phyloP scores from a whole-genome alignment of 2,888 invertebrate species.

The Ormyrus rosae region DNA sequence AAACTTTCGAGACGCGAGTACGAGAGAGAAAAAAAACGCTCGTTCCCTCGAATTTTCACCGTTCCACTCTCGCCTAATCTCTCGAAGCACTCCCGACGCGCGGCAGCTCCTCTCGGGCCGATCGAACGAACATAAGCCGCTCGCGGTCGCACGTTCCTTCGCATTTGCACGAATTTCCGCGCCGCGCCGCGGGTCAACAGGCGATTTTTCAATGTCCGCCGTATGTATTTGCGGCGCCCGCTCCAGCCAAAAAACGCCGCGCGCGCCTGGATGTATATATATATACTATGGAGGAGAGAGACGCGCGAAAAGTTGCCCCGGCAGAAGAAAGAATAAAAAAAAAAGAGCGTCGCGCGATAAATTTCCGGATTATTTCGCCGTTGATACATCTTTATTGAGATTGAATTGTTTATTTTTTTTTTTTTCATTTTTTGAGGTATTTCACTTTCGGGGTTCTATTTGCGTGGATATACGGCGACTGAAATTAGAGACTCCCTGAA shows the following conservation, averaged over 20 bases:
- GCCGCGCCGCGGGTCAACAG: conserved; percentile 9
- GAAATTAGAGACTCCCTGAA: no score
- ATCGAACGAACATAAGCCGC: not conserved
- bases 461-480: no score
- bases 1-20: no score
- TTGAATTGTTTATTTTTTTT: conserved; percentile 16
- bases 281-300: not conserved
- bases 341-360: not conserved
- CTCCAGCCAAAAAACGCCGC: conserved; percentile 11
- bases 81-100: no score
- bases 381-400: conserved; percentile 12
- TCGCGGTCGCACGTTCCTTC: not conserved
- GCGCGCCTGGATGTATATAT: conserved; percentile 16
- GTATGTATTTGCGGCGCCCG: conserved; percentile 1
- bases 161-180: not conserved
- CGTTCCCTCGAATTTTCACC: no score
- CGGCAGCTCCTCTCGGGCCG: no score
- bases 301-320: not conserved
- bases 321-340: not conserved
- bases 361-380: conserved; percentile 18
- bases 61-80: no score
- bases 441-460: no score
- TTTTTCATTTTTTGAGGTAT: not conserved
- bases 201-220: conserved; percentile 42
- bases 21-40: no score